Conservation (phyloP, 2,888 invertebrate genomes). For the Cheiracanthium punctorium region DNA sequence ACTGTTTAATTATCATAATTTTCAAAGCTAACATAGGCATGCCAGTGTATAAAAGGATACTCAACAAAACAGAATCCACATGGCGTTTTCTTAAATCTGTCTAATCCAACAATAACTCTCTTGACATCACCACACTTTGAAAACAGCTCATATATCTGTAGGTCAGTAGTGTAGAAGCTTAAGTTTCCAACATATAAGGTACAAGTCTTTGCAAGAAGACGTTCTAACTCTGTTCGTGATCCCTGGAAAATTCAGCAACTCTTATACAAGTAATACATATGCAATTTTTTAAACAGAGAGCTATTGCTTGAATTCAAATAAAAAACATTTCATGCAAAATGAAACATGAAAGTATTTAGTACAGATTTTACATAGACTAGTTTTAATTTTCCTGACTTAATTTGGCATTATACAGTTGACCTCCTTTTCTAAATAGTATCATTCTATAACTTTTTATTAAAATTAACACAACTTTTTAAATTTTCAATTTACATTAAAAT, state of each 20-base stretch:
- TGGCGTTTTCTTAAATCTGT: slow-evolving; percentile 97
- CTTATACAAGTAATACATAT: neutral
- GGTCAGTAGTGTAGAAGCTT: slow-evolving; percentile 98
- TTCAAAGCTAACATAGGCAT: too few species aligned
- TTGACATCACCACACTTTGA: slow-evolving; percentile 96
- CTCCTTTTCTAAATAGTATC: too few species aligned
- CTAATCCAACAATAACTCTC: slow-evolving; percentile 94
- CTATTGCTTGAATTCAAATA: neutral
- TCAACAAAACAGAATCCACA: slow-evolving; percentile 99
- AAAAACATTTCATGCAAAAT: neutral
- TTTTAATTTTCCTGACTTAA: too few species aligned
- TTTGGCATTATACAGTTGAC: too few species aligned
- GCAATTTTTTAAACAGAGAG: neutral
- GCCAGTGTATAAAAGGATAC: slow-evolving; percentile 78
- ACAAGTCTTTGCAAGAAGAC: slow-evolving; percentile 83
- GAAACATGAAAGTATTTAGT: neutral
- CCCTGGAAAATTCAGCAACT: slow-evolving; percentile 84
- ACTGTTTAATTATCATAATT: too few species aligned
- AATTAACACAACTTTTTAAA: too few species aligned
- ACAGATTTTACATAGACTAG: too few species aligned
- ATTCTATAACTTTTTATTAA: too few species aligned
- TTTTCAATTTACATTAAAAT: too few species aligned
- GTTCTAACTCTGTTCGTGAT: slow-evolving; percentile 90
- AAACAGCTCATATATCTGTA: slow-evolving; percentile 98
- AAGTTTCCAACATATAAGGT: slow-evolving; percentile 98